Percentiles rank a stretch among this genome's conserved stretches.
phyloP scores from a whole-genome alignment of 2,797 vertebrate genomes.

The Epinephelus malabaricus region DNA sequence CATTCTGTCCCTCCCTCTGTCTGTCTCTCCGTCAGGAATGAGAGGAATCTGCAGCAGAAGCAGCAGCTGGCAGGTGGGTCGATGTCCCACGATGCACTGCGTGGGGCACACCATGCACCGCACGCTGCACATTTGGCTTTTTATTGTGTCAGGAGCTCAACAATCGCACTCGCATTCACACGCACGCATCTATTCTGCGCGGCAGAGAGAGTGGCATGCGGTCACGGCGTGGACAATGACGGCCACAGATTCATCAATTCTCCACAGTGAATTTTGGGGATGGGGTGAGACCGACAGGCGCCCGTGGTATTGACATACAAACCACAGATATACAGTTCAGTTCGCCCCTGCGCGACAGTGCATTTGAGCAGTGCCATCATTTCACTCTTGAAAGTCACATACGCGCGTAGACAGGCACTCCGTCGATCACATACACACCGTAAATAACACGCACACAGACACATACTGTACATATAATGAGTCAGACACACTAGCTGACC shows the following conservation, averaged over 20 bases:
- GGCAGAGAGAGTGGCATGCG: constrained; percentile 36
- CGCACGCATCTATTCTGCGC: constrained; percentile 40
- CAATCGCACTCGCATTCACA: constrained; percentile 44
- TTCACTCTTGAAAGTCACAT: neutral
- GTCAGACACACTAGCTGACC: constrained; percentile 24
- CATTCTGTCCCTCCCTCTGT: constrained; percentile 22
- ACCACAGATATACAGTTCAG: constrained; percentile 1
- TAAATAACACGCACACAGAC: constrained; percentile 12
- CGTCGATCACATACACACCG: constrained; percentile 1
- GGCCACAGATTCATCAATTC: constrained; percentile 33
- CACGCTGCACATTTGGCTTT: constrained; percentile 53
- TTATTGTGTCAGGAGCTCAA: constrained; percentile 64
- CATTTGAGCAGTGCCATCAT: neutral
- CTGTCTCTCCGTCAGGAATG: constrained; percentile 72
- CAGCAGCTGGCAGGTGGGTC: constrained; percentile 81
- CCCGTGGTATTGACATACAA: neutral
- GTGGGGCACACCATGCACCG: constrained; percentile 44
- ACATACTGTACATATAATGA: constrained; percentile 16
- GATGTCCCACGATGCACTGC: constrained; percentile 65
- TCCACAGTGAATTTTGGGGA: constrained; percentile 1
- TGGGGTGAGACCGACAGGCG: constrained; percentile 3
- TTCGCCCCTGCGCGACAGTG: neutral
- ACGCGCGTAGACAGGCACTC: neutral
- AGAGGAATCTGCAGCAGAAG: constrained; percentile 82
- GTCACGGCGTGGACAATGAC: constrained; percentile 44